Percentiles rank a stretch among this genome's conserved stretches.
These are phyloP conservation scores for Xestia c-nigrum DNA, from an alignment of 2,888 invertebrate species.

Conservation along the genomic window DNA sequence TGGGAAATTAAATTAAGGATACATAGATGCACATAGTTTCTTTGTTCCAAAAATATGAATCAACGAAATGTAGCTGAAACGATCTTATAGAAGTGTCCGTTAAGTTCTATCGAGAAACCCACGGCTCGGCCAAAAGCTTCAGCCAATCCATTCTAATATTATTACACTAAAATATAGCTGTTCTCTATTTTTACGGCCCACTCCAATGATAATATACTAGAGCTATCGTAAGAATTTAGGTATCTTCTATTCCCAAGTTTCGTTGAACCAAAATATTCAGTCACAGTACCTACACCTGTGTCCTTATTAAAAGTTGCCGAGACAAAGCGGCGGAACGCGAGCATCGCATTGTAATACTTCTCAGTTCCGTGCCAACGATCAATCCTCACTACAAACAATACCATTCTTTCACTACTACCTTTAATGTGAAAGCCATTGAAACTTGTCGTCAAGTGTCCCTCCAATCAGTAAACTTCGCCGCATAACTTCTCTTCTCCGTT, in stretches of 20 bases:
- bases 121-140: slow-evolving; percentile 25
- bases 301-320: slow-evolving; percentile 65
- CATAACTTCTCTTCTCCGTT: slow-evolving; percentile 58
- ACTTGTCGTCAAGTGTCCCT: slow-evolving; percentile 71
- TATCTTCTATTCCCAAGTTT: slow-evolving; percentile 48
- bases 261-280: slow-evolving; percentile 55
- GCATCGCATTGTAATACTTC: slow-evolving; percentile 61
- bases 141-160: slow-evolving; percentile 45
- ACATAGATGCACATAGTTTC: neutral
- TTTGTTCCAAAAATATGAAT: slow-evolving; percentile 16
- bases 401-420: slow-evolving; percentile 63
- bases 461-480: slow-evolving; percentile 69
- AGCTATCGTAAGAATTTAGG: slow-evolving; percentile 49
- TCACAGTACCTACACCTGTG: slow-evolving; percentile 62
- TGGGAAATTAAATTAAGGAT: neutral
- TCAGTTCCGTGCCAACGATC: slow-evolving; percentile 59
- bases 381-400: slow-evolving; percentile 63
- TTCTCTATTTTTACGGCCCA: slow-evolving; percentile 52
- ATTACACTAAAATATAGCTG: slow-evolving; percentile 58
- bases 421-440: slow-evolving; percentile 72
- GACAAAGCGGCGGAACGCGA: slow-evolving; percentile 41
- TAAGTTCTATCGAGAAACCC: slow-evolving; percentile 33
- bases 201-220: slow-evolving; percentile 54
- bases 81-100: slow-evolving; percentile 1
- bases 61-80: slow-evolving; percentile 24